A percentile compares a stretch with the other conserved stretches of the same genome.
These are phyloP conservation scores for Diglossa cyanea DNA, from an alignment of 2,797 vertebrate species.

Conservation along the genomic window DNA sequence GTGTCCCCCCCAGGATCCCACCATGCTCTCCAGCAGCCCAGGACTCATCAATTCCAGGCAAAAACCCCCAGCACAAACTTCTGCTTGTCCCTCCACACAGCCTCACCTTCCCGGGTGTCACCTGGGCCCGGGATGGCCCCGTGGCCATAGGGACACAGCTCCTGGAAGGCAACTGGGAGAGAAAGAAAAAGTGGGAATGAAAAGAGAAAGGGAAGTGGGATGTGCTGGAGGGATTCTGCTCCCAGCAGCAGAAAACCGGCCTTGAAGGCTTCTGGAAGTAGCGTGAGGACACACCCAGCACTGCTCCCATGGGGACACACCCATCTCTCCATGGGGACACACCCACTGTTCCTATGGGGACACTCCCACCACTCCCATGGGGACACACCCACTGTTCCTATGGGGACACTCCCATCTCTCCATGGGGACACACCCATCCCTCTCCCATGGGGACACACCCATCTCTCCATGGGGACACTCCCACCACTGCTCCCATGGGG, in stretches of 20 bases:
- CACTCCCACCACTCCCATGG: too few species aligned
- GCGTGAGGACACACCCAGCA: too few species aligned
- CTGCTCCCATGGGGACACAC: not conserved
- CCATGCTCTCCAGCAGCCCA: not conserved
- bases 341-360: too few species aligned
- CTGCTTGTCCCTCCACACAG: not conserved
- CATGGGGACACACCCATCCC: rapidly evolving
- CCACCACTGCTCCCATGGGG: too few species aligned
- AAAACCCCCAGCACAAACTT: rapidly evolving
- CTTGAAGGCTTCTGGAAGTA: not conserved
- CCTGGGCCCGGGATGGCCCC: conserved; percentile 82
- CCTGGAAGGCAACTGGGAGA: conserved; percentile 74
- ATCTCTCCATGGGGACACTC: not conserved
- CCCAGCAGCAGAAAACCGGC: not conserved
- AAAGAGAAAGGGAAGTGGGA: not conserved
- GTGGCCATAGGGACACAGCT: conserved; percentile 89
- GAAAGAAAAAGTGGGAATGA: not conserved
- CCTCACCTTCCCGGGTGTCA: conserved; percentile 87
- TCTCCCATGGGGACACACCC: not conserved
- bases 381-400: too few species aligned
- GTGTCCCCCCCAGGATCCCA: not conserved
- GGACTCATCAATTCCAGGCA: not conserved
- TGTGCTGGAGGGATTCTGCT: not conserved
- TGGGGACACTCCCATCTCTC: too few species aligned
- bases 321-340: not conserved